Percentiles rank a stretch among this genome's conserved stretches.
Evolutionary conservation across 1,140 invertebrate species (phyloP).

Genomic region (Panagrolaimus sp.): DNA sequence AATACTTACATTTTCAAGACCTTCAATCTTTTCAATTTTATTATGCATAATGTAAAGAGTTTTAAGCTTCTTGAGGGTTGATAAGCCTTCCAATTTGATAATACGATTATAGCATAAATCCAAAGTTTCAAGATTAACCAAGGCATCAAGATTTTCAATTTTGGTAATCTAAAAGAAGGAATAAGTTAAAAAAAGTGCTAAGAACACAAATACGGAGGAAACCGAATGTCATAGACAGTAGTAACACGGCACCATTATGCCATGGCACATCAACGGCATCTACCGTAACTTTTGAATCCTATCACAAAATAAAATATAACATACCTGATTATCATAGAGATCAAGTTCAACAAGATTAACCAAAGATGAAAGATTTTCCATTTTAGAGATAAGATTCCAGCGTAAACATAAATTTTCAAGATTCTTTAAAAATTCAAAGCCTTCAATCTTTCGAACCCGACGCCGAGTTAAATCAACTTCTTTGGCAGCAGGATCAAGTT

Average conservation of each 20-base stretch:
- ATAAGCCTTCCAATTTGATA: slow-evolving; percentile 78
- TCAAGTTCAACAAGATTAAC: slow-evolving; percentile 77
- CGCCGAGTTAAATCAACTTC: slow-evolving; percentile 43
- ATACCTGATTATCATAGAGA: slow-evolving; percentile 90
- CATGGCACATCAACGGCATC: not conserved
- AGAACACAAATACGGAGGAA: not conserved
- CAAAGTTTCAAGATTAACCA: slow-evolving; percentile 84
- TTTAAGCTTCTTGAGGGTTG: slow-evolving; percentile 73
- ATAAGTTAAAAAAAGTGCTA: slow-evolving; percentile 19
- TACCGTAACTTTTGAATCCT: not conserved
- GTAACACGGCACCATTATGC: too few species aligned
- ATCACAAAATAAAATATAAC: slow-evolving; percentile 16
- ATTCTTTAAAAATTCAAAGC: slow-evolving; percentile 41
- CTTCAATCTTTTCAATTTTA: slow-evolving; percentile 83
- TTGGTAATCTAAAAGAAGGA: slow-evolving; percentile 62
- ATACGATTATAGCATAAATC: slow-evolving; percentile 97
- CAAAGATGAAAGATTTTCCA: slow-evolving; percentile 43
- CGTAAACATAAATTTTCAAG: slow-evolving; percentile 40
- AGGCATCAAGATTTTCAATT: slow-evolving; percentile 79
- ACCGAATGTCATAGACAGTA: not conserved
- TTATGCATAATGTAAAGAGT: slow-evolving; percentile 88
- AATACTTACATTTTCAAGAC: slow-evolving; percentile 67
- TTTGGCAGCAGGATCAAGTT: slow-evolving; percentile 30
- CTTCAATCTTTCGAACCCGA: slow-evolving; percentile 43
- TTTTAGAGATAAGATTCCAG: slow-evolving; percentile 52